Evolutionary conservation across 2,113 vertebrate genomes (phyloP).

Genomic region (Zosterops borbonicus): DNA sequence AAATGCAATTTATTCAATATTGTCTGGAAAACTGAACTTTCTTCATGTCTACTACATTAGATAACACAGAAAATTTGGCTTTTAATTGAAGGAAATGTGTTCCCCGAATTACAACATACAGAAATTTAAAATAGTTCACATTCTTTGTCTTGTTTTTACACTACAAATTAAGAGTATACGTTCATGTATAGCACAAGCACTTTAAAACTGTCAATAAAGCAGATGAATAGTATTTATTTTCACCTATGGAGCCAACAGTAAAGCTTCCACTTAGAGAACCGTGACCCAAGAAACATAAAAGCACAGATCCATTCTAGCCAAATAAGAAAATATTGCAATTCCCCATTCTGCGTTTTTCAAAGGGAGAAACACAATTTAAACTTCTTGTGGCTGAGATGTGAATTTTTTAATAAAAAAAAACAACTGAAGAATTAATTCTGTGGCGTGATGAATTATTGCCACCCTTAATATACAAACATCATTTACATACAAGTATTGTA

Average conservation of each 20-base stretch:
- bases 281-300: neutral
- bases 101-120: neutral
- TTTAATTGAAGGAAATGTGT: neutral
- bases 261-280: neutral
- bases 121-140: neutral
- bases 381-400: neutral
- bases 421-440: neutral
- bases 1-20: neutral
- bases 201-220: neutral
- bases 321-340: neutral
- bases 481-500: neutral
- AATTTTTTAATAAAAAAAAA: neutral
- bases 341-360: neutral
- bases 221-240: neutral
- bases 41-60: neutral
- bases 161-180: neutral
- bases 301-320: neutral
- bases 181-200: neutral
- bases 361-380: neutral
- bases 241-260: neutral
- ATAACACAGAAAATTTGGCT: neutral
- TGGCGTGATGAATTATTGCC: neutral
- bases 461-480: neutral
- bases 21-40: neutral
- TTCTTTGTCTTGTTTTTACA: neutral